phyloP scores from a whole-genome alignment of 2,888 invertebrate species.

The Acholoe squamosa region DNA sequence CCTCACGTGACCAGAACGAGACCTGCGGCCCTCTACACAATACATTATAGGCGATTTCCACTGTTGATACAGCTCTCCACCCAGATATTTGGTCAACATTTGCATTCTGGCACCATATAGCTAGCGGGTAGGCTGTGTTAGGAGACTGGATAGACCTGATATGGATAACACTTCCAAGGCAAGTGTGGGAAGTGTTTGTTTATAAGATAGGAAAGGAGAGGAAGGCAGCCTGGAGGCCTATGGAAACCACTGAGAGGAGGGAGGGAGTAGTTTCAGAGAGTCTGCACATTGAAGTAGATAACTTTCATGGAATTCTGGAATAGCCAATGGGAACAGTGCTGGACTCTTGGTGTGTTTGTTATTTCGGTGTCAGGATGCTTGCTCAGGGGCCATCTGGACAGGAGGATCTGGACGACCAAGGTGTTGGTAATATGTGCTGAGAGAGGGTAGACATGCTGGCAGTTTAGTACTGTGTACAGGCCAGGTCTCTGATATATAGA shows the following conservation, averaged over 20 bases:
- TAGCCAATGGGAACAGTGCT: not conserved
- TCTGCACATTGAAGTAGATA: not conserved
- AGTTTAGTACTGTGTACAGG: too few species aligned
- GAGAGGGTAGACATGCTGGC: not conserved
- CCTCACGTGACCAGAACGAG: conserved; percentile 25
- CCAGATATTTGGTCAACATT: not conserved
- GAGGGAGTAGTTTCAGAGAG: not conserved
- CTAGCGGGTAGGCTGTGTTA: not conserved
- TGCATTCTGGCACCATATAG: too few species aligned
- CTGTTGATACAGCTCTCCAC: not conserved
- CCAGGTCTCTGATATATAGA: too few species aligned
- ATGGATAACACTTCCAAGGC: too few species aligned
- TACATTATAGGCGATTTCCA: not conserved
- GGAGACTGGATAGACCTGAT: not conserved
- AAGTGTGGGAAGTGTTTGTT: conserved; percentile 13
- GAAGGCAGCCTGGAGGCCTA: not conserved
- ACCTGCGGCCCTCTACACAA: not conserved
- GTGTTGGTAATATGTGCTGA: not conserved
- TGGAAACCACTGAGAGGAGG: not conserved
- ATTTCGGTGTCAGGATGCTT: not conserved
- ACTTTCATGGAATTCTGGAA: not conserved
- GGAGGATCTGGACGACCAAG: conserved; percentile 19
- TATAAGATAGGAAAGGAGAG: not conserved
- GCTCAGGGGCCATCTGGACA: not conserved
- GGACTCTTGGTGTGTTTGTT: not conserved